Base-by-base conservation (phyloP, 2,888 invertebrate genomes). In the Torymus texanus region DNA sequence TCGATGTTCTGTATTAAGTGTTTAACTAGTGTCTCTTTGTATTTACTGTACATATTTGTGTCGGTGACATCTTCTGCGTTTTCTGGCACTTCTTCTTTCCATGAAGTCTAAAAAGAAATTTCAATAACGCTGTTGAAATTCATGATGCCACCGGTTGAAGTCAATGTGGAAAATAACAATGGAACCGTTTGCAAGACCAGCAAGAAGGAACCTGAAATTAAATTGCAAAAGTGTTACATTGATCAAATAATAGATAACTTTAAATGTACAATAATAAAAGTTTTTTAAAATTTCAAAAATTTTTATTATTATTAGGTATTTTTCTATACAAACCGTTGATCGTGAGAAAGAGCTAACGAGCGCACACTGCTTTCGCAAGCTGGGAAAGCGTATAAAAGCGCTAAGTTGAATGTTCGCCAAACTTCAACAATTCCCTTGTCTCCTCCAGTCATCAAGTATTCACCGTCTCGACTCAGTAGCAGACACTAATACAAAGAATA, bases 161-260 rank as follows among this genome's bases (percentile, higher is more conserved):
- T 99, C 99, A 91, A 99, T 98, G 92, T 99, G 98, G 92, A 99
- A 99, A 87, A 99, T 98, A 82, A 99, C 97, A 85, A 99, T 95
- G 74, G 99, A 98, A 74, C 99, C 99, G 85, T 98, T 97, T 78
- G 98, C 97, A 78, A 99, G 92, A 75, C 99, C 99, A 85, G 98
- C 98, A 88, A 99, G 92, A 85, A 99, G 93, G 92, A 98, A 99
- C 91, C 98, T 98, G 91, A 14, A 67, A 77, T 63, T 56, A 4
- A 58, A 76, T 8, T 51, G 67, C 51, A 61, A 50, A 68, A 14
- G n/a, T n/a, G 18, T 14, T 41, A 41, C 8, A 41, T 41, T 41
- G 41, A 8, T 41, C 41, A 14, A 24, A 24, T 18, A 16, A 59
- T 1, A 16, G 2, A 18, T 59, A 59, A 59, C 16, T 18, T 59